These are phyloP conservation scores for Balaenoptera acutorostrata DNA, from an alignment of 2,113 vertebrate genomes.

Conservation along the genomic window DNA sequence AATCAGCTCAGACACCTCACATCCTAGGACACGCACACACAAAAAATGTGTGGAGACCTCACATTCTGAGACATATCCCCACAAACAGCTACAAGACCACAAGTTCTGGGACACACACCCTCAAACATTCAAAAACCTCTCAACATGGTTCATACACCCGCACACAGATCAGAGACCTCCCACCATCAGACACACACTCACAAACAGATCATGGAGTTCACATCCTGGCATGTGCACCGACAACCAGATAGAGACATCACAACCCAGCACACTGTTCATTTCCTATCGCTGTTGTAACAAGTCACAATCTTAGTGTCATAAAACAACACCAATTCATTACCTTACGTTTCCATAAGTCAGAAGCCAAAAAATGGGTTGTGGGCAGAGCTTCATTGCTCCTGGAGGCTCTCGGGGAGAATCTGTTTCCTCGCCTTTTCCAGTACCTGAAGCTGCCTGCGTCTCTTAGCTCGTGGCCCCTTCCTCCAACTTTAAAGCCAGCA, in stretches of 20 bases:
- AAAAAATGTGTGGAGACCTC: background rate
- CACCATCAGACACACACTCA: background rate
- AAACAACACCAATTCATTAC: background rate
- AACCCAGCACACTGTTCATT: background rate
- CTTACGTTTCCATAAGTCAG: background rate
- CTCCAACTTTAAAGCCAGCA: background rate
- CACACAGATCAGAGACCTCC: background rate
- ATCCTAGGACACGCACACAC: background rate
- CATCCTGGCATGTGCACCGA: background rate
- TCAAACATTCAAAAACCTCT: background rate
- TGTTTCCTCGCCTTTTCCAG: background rate
- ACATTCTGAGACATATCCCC: background rate
- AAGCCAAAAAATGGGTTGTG: background rate
- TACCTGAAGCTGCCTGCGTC: background rate
- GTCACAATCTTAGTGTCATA: background rate
- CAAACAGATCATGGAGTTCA: background rate
- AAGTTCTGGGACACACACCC: background rate
- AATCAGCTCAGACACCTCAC: background rate
- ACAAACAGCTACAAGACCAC: background rate
- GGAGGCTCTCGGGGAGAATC: background rate
- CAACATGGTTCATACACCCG: background rate
- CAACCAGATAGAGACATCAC: background rate
- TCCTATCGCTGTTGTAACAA: background rate
- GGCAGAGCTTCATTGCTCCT: background rate
- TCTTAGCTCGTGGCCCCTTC: background rate